phyloP scores from a whole-genome alignment of 1,140 invertebrate genomes.

The Drosophila chauvacae region DNA sequence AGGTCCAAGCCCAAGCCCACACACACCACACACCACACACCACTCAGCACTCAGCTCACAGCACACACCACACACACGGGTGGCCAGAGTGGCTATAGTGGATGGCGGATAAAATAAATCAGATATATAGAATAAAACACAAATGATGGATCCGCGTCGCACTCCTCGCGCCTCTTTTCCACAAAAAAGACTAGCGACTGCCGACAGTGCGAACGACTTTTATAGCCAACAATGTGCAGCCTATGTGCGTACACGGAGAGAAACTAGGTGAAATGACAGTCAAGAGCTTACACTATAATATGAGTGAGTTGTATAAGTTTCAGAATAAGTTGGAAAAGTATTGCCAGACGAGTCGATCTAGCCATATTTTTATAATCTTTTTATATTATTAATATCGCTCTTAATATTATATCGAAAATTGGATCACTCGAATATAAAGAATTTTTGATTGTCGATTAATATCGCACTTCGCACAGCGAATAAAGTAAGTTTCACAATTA shows the following conservation, averaged over 20 bases:
- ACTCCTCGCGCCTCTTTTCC: conserved; percentile 56
- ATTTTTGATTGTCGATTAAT: no score
- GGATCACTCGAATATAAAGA: no score
- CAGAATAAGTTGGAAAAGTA: neutral
- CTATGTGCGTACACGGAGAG: conserved; percentile 5
- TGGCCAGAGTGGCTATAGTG: conserved; percentile 4
- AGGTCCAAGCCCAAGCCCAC: conserved; percentile 25
- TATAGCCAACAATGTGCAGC: conserved; percentile 72
- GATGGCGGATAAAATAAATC: conserved; percentile 31
- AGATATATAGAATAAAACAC: conserved; percentile 48
- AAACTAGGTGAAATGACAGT: neutral
- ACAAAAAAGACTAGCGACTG: conserved; percentile 53
- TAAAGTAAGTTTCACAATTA: no score
- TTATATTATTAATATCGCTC: neutral
- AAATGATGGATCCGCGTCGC: conserved; percentile 57
- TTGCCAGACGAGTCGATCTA: neutral
- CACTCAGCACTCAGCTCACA: conserved; percentile 12
- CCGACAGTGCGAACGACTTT: conserved; percentile 67
- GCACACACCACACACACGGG: conserved; percentile 15
- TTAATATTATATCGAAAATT: no score
- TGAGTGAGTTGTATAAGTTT: neutral
- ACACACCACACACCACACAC: conserved; percentile 21
- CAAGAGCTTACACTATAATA: neutral
- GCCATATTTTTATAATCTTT: neutral
- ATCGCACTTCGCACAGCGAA: no score